Evolutionary conservation across 2,113 vertebrate species (phyloP).

Genomic region (Chitala chitala): DNA sequence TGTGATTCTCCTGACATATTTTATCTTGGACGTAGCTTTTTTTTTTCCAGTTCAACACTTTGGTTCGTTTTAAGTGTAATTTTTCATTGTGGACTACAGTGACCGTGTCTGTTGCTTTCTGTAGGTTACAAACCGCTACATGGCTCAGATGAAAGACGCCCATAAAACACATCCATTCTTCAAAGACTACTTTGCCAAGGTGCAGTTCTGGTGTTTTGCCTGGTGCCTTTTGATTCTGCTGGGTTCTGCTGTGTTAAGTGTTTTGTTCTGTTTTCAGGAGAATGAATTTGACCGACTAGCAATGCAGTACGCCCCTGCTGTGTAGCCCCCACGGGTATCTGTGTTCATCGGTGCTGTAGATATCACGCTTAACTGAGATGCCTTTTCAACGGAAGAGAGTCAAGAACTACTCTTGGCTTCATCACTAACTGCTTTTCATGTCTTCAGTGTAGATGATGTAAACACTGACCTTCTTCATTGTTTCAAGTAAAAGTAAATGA

Average conservation of each 20-base stretch:
- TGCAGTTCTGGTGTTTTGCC: conserved; percentile 38
- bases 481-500: no score
- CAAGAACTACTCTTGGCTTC: no score
- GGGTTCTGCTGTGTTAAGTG: not conserved
- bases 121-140: conserved; percentile 89
- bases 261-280: conserved; percentile 61
- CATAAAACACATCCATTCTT: conserved; percentile 86
- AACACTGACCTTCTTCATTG: no score
- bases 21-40: no score
- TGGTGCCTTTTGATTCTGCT: not conserved
- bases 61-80: no score
- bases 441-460: no score
- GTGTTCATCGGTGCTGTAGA: not conserved
- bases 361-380: not conserved
- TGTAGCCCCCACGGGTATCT: conserved; percentile 40
- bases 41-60: no score
- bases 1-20: no score
- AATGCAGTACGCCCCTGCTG: conserved; percentile 78
- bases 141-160: conserved; percentile 90
- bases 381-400: conserved; percentile 32
- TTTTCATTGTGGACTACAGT: not conserved
- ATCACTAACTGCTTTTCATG: no score
- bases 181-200: conserved; percentile 88
- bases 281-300: conserved; percentile 87
- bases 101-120: not conserved